These are phyloP conservation scores for Halcyon chelicuti DNA, from an alignment of 2,797 vertebrate genomes.

Conservation along the genomic window DNA sequence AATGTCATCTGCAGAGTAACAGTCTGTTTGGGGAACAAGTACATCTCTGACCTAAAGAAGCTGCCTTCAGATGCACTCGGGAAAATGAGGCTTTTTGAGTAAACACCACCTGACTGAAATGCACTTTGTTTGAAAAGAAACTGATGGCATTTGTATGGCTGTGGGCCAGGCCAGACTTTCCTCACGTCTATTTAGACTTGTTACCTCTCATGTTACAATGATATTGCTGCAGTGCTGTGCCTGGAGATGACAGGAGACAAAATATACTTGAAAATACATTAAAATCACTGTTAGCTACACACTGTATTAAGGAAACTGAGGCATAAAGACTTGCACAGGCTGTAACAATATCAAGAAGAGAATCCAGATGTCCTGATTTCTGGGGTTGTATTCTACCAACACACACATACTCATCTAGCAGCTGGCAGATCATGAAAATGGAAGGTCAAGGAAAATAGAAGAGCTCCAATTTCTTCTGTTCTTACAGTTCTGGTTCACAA, in stretches of 20 bases:
- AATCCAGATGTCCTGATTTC: neutral
- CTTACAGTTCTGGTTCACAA: neutral
- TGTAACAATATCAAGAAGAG: neutral
- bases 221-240: neutral
- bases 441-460: neutral
- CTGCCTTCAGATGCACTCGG: constrained; percentile 1
- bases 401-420: neutral
- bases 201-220: constrained; percentile 8
- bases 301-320: neutral
- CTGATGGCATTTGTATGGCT: constrained; percentile 42
- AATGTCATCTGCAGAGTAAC: constrained; percentile 11
- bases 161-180: constrained; percentile 20
- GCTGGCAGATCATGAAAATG: neutral
- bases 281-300: neutral
- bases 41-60: constrained; percentile 31
- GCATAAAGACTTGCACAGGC: neutral
- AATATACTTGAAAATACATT: neutral
- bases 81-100: neutral
- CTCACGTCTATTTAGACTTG: constrained; percentile 6
- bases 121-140: constrained; percentile 29
- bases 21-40: neutral
- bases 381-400: neutral
- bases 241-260: neutral
- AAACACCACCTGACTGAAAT: constrained; percentile 34
- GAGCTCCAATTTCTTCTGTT: neutral